Evolutionary conservation across 2,113 vertebrate species (phyloP).

Genomic region (Bucco capensis): DNA sequence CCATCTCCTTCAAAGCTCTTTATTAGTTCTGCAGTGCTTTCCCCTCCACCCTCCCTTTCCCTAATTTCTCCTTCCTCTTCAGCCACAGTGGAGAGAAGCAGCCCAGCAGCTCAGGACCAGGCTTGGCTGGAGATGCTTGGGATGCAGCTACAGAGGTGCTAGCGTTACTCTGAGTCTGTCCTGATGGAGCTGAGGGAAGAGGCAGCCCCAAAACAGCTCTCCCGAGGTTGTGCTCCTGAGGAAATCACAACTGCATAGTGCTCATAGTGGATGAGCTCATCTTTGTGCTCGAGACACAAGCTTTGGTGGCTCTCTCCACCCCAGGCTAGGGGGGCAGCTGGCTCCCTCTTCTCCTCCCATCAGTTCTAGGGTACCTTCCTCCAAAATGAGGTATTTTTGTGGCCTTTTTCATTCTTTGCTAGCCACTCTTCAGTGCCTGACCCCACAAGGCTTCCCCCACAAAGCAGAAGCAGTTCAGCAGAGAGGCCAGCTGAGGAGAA

Average conservation of each 20-base stretch:
- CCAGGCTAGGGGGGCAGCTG: neutral
- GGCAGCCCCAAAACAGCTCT: neutral
- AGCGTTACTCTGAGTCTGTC: neutral
- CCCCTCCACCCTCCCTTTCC: neutral
- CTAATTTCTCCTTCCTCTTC: neutral
- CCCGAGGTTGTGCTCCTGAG: fast-evolving
- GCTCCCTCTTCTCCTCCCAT: neutral
- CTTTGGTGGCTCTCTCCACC: neutral
- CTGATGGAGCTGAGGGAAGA: neutral
- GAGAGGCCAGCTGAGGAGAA: neutral
- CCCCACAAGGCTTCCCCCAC: neutral
- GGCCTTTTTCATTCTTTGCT: neutral
- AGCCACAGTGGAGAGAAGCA: neutral
- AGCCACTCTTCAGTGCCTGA: neutral
- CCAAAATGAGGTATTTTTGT: neutral
- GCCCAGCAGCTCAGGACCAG: neutral
- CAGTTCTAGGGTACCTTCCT: neutral
- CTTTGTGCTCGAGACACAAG: neutral
- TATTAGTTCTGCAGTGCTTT: neutral
- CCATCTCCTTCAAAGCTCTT: conserved; percentile 25
- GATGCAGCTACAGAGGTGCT: neutral
- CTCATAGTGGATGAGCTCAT: neutral
- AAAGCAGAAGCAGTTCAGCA: neutral
- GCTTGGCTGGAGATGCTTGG: neutral
- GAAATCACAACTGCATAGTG: neutral